Evolutionary conservation across 2,113 vertebrate genomes (phyloP).

Genomic region (Marcusenius ussheri): DNA sequence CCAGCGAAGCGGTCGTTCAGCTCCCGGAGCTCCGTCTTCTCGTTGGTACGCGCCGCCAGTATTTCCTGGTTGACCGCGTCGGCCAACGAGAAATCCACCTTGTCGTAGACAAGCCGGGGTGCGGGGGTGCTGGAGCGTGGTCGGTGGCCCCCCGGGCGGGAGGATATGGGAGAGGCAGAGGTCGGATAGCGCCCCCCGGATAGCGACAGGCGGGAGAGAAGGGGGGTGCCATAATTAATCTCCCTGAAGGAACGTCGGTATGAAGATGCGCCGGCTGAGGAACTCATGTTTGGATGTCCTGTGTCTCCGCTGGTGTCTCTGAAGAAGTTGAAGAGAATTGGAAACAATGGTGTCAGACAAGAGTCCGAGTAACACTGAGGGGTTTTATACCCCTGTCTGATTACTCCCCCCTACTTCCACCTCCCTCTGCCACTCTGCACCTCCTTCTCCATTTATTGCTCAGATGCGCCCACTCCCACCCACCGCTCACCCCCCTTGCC

Average conservation of each 20-base stretch:
- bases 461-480: background rate
- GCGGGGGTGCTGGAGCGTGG: conserved; percentile 53
- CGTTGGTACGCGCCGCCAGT: conserved; percentile 77
- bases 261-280: conserved; percentile 56
- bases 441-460: background rate
- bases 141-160: conserved; percentile 53
- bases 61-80: conserved; percentile 86
- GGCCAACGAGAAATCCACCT: conserved; percentile 79
- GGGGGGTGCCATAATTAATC: conserved; percentile 62
- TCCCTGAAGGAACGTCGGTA: conserved; percentile 75
- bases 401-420: conserved; percentile 26
- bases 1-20: conserved; percentile 91
- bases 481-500: conserved; percentile 29
- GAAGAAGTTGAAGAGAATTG: conserved; percentile 18
- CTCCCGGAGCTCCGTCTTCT: conserved; percentile 84
- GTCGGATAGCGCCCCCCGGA: conserved; percentile 57
- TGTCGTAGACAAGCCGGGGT: conserved; percentile 66
- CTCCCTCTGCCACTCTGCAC: background rate
- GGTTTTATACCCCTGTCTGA: conserved; percentile 57
- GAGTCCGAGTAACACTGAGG: conserved; percentile 22
- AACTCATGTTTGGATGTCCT: conserved; percentile 57
- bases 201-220: conserved; percentile 54
- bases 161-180: conserved; percentile 51
- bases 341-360: conserved; percentile 48
- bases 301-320: background rate